Evolutionary conservation across 2,113 vertebrate species (phyloP).

Genomic region (human): GRCh38 chr7:126977501-126978000

Average conservation of each 20-base stretch:
- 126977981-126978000: neutral
- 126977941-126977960: neutral
- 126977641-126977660: neutral
- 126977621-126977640: neutral
- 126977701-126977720: neutral
- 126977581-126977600: neutral
- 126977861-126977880: neutral
- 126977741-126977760: neutral
- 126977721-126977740: neutral
- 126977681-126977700: neutral
- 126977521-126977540: neutral
- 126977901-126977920: constrained; percentile 15
- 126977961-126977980: neutral
- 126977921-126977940: neutral
- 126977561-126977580: neutral
- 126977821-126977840: neutral
- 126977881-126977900: neutral
- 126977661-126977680: neutral
- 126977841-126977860: neutral
- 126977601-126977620: neutral
- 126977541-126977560: neutral
- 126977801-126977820: neutral
- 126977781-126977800: neutral
- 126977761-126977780: neutral
- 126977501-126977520: neutral